A percentile compares a stretch with the other conserved stretches of the same genome.
Conservation (phyloP, 2,113 vertebrate genomes). For the Silurus meridionalis region DNA sequence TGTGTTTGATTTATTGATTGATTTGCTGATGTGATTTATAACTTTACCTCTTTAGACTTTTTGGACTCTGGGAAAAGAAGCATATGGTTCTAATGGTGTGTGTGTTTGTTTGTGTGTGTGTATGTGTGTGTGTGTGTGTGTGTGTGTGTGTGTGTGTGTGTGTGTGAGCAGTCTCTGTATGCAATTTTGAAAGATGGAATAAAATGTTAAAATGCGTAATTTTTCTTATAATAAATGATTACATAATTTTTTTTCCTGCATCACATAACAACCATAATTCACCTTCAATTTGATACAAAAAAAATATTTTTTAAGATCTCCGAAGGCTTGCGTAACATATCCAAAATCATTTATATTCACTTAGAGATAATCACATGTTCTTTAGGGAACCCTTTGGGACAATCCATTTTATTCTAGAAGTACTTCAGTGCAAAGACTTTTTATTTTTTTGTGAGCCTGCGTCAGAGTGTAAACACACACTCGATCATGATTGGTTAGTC, state of each 20-base stretch:
- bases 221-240: not conserved
- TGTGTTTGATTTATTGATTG: not conserved
- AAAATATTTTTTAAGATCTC: not conserved
- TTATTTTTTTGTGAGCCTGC: not conserved
- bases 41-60: not conserved
- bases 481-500: conserved; percentile 62
- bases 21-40: not conserved
- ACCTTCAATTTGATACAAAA: not conserved
- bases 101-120: not conserved
- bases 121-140: not conserved
- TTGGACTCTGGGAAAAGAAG: not conserved
- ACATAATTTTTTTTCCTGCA: not conserved
- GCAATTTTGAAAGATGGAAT: not conserved
- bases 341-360: not conserved
- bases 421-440: not conserved
- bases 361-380: not conserved
- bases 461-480: not conserved
- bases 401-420: not conserved
- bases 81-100: not conserved
- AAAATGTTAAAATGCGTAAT: not conserved
- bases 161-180: not conserved
- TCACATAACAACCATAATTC: not conserved
- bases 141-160: not conserved
- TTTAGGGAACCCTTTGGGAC: not conserved
- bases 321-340: not conserved